phyloP scores from a whole-genome alignment of 1,140 invertebrate genomes.

The Homalodisca vitripennis region DNA sequence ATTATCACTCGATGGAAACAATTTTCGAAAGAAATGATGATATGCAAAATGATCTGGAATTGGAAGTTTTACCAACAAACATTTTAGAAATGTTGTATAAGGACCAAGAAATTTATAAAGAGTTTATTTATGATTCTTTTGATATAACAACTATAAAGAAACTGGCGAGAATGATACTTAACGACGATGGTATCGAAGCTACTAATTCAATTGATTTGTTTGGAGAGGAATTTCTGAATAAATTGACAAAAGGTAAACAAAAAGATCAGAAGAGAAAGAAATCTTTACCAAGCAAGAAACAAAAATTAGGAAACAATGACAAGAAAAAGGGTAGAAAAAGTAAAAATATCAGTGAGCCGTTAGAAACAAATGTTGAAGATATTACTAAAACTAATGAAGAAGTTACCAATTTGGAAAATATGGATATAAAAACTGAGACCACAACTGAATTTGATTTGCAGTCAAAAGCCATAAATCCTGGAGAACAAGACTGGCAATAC shows the following conservation, averaged over 20 bases:
- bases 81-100: slow-evolving; percentile 1
- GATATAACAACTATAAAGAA: background rate
- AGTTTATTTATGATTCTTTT: background rate
- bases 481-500: background rate
- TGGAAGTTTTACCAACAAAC: background rate
- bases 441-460: too few species aligned
- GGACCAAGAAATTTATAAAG: background rate
- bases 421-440: background rate
- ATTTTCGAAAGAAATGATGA: background rate
- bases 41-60: background rate
- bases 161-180: slow-evolving; percentile 35
- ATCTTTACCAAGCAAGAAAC: background rate
- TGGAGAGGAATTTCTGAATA: slow-evolving; percentile 44
- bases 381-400: background rate
- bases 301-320: slow-evolving; percentile 32
- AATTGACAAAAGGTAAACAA: slow-evolving; percentile 18
- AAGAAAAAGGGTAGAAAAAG: slow-evolving; percentile 1
- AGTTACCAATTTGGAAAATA: background rate
- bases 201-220: slow-evolving; percentile 52
- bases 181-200: slow-evolving; percentile 49
- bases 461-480: too few species aligned
- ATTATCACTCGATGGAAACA: too few species aligned
- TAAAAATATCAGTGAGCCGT: background rate
- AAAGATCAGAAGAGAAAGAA: background rate
- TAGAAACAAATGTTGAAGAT: background rate